Percentiles rank a stretch among this genome's conserved stretches.
Evolutionary conservation across 2,797 vertebrate species (phyloP).

Genomic region (Rhabdophis nuchalis): DNA sequence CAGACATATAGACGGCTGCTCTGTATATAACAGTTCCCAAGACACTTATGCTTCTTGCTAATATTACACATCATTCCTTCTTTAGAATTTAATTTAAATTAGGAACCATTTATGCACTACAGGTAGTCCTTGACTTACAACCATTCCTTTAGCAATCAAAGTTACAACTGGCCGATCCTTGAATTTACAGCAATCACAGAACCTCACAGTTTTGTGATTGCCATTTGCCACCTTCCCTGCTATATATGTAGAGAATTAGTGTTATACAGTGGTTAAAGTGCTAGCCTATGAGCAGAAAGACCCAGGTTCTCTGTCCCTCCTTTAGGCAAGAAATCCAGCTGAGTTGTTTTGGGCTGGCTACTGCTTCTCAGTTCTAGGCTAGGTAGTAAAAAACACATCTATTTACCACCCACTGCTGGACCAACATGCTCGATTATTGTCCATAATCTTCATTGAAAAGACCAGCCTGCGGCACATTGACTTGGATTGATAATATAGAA

Average conservation of each 20-base stretch:
- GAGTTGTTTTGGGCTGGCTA: neutral
- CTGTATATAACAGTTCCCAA: neutral
- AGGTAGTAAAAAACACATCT: neutral
- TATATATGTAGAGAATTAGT: neutral
- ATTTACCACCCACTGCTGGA: neutral
- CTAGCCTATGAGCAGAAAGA: neutral
- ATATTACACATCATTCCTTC: neutral
- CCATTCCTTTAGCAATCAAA: neutral
- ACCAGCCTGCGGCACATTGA: neutral
- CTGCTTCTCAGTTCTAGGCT: neutral
- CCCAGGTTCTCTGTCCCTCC: no score
- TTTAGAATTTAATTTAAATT: neutral
- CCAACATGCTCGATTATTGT: neutral
- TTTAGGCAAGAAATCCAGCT: neutral
- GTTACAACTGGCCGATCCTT: neutral
- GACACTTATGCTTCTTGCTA: neutral
- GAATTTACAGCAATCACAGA: neutral
- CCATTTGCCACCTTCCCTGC: no score
- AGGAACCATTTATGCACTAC: neutral
- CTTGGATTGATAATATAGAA: neutral
- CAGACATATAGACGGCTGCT: neutral
- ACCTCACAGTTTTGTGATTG: no score
- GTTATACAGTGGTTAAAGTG: neutral
- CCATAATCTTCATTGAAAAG: neutral
- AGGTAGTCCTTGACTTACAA: neutral